These are phyloP conservation scores for Ectobius pallidus DNA, from an alignment of 2,888 invertebrate genomes.

Conservation along the genomic window DNA sequence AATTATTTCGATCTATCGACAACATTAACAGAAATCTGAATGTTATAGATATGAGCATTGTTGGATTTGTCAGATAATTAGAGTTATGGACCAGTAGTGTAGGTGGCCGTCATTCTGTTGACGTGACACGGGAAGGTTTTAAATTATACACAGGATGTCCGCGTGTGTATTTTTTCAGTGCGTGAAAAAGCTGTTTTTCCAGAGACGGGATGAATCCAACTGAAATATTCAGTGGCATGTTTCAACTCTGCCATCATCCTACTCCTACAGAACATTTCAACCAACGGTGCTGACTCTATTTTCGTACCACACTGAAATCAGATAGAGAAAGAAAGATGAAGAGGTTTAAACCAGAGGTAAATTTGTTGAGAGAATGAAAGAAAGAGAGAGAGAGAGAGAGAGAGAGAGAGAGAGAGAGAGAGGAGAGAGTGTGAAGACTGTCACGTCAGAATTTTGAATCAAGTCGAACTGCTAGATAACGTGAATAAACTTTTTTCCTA, in stretches of 20 bases:
- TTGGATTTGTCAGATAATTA: too few relatives aligned
- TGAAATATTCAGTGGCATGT: constrained; percentile 2
- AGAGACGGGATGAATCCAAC: neutral
- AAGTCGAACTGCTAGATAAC: neutral
- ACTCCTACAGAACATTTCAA: neutral
- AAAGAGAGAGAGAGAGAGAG: too few relatives aligned
- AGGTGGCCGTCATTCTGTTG: neutral
- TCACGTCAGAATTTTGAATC: neutral
- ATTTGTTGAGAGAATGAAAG: too few relatives aligned
- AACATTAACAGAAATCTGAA: too few relatives aligned
- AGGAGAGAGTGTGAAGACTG: too few relatives aligned
- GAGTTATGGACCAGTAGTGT: neutral
- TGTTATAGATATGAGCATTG: too few relatives aligned
- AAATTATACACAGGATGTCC: neutral
- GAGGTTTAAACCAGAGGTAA: too few relatives aligned
- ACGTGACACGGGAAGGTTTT: neutral
- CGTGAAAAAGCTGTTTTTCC: neutral
- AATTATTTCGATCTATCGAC: too few relatives aligned
- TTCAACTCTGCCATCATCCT: neutral
- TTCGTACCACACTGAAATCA: too few relatives aligned
- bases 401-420: too few relatives aligned
- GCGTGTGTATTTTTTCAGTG: neutral
- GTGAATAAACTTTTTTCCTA: neutral
- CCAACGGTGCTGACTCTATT: neutral
- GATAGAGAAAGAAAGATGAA: too few relatives aligned